Conservation (phyloP, 2,888 invertebrate genomes). For the Drosophila recens region DNA sequence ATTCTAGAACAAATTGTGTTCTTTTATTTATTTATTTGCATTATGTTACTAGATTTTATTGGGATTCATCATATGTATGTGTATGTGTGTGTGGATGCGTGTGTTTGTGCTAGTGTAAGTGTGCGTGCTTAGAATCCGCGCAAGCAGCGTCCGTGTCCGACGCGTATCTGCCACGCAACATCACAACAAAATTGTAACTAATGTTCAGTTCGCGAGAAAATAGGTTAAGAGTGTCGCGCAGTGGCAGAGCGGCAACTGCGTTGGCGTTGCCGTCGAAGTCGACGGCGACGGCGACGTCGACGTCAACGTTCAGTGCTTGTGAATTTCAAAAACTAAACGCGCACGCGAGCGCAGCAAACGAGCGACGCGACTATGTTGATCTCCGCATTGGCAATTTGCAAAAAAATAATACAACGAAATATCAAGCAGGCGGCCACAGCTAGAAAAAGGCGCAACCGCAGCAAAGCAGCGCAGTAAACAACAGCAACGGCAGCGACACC, state of each 20-base stretch:
- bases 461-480: slow-evolving; percentile 62
- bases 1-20: slow-evolving; percentile 56
- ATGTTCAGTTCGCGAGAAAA: slow-evolving; percentile 81
- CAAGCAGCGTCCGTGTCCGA: slow-evolving; percentile 82
- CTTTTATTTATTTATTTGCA: slow-evolving; percentile 18
- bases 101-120: slow-evolving; percentile 59
- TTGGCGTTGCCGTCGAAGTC: slow-evolving; percentile 48
- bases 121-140: slow-evolving; percentile 77
- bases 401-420: slow-evolving; percentile 52
- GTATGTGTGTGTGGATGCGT: slow-evolving; percentile 7
- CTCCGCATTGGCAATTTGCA: slow-evolving; percentile 77
- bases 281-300: slow-evolving; percentile 16
- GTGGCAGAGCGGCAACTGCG: slow-evolving; percentile 59
- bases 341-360: slow-evolving; percentile 70
- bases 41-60: slow-evolving; percentile 54
- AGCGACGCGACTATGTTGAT: slow-evolving; percentile 67
- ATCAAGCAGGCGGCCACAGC: slow-evolving; percentile 58
- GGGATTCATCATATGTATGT: slow-evolving; percentile 32
- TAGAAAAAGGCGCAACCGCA: slow-evolving; percentile 77
- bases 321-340: slow-evolving; percentile 66
- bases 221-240: slow-evolving; percentile 83
- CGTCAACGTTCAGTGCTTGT: slow-evolving; percentile 37
- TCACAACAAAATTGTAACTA: slow-evolving; percentile 85
- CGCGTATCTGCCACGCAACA: slow-evolving; percentile 84
- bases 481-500: slow-evolving; percentile 31